These are phyloP conservation scores for Drosophila melanogaster DNA, from an alignment of 1,140 invertebrate species.

Conservation along the genomic window Release_6_plus_ISO1_MT NT_033779.5:10703001-10703500, in stretches of 20 bases:
- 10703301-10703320: constrained; percentile 63
- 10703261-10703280: constrained; percentile 10
- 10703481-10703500: too few relatives aligned
- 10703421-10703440: neutral
- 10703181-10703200: neutral
- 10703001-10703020: neutral
- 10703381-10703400: constrained; percentile 44
- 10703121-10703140: too few relatives aligned
- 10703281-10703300: neutral
- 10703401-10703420: constrained; percentile 20
- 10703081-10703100: too few relatives aligned
- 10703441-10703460: neutral
- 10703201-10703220: constrained; percentile 23
- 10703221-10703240: constrained; percentile 29
- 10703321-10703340: constrained; percentile 8
- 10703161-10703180: too few relatives aligned
- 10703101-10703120: too few relatives aligned
- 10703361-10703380: constrained; percentile 17
- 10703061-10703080: too few relatives aligned
- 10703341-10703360: constrained; percentile 4
- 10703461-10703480: too few relatives aligned
- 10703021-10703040: too few relatives aligned
- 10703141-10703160: too few relatives aligned
- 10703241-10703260: constrained; percentile 11
- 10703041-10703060: neutral